Evolutionary conservation across 1,140 invertebrate species (phyloP).

Genomic region (Neodiprion pinetum): DNA sequence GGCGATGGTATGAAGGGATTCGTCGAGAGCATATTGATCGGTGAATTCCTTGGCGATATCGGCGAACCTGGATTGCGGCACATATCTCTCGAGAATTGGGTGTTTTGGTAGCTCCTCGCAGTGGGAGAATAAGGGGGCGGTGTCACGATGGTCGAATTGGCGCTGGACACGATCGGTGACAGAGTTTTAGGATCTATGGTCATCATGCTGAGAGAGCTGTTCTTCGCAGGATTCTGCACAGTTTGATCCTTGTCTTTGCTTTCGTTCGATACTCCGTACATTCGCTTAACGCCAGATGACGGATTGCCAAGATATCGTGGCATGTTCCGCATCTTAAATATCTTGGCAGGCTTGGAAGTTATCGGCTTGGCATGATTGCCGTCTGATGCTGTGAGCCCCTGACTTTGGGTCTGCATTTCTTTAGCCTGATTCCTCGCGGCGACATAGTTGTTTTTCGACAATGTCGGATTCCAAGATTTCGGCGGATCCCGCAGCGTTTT

Average conservation of each 20-base stretch:
- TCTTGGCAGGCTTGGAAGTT: slow-evolving; percentile 62
- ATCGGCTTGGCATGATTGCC: slow-evolving; percentile 44
- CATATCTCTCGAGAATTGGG: slow-evolving; percentile 49
- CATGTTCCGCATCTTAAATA: slow-evolving; percentile 68
- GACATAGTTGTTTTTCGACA: slow-evolving; percentile 62
- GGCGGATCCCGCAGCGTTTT: slow-evolving; percentile 66
- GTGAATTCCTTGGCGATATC: slow-evolving; percentile 51
- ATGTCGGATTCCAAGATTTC: slow-evolving; percentile 67
- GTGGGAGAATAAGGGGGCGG: slow-evolving; percentile 59
- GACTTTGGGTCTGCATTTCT: slow-evolving; percentile 42
- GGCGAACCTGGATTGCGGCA: slow-evolving; percentile 46
- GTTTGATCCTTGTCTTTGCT: slow-evolving; percentile 48
- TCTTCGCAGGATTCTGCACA: slow-evolving; percentile 23
- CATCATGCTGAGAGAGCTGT: slow-evolving; percentile 56
- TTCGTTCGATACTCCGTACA: slow-evolving; percentile 62
- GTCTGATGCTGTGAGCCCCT: slow-evolving; percentile 24
- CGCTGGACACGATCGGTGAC: slow-evolving; percentile 58
- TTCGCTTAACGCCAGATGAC: slow-evolving; percentile 67
- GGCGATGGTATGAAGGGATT: slow-evolving; percentile 66
- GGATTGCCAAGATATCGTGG: slow-evolving; percentile 69
- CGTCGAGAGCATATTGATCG: slow-evolving; percentile 57
- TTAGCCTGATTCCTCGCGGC: slow-evolving; percentile 58
- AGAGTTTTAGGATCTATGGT: slow-evolving; percentile 70
- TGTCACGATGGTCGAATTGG: slow-evolving; percentile 50
- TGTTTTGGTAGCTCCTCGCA: slow-evolving; percentile 55